These are phyloP conservation scores for Semibalanus balanoides DNA, from an alignment of 1,140 invertebrate species.

Conservation along the genomic window DNA sequence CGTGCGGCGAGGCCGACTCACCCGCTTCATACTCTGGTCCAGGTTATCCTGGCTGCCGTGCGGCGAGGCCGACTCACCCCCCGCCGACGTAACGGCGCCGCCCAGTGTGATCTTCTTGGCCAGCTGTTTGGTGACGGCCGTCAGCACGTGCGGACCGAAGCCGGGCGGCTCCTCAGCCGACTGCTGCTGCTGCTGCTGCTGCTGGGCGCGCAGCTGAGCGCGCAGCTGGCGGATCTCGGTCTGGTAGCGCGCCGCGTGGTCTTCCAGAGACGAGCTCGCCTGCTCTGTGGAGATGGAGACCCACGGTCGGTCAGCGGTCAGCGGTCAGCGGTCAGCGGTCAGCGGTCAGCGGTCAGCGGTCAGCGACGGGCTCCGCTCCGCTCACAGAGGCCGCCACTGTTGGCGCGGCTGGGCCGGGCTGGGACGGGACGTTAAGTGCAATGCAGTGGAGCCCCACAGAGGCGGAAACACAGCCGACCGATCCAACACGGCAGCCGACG, in stretches of 20 bases:
- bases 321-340: no score
- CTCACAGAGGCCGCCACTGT: no score
- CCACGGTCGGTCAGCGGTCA: neutral
- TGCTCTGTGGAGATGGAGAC: neutral
- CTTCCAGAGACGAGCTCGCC: neutral
- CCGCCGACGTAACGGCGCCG: neutral
- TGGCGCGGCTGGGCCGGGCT: no score
- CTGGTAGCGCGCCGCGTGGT: neutral
- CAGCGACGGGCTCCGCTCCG: no score
- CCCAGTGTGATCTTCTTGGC: slow-evolving; percentile 3
- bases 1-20: no score
- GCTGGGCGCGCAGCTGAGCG: neutral
- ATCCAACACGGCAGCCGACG: no score
- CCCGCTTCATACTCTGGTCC: neutral
- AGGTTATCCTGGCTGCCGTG: neutral
- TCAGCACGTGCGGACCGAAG: neutral
- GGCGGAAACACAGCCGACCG: no score
- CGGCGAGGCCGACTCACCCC: neutral
- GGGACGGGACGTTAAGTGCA: no score
- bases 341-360: no score
- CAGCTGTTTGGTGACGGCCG: slow-evolving; percentile 4
- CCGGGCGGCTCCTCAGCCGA: neutral
- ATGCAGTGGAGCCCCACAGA: no score
- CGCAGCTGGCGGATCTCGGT: neutral
- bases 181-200: slow-evolving; percentile 3